Percentiles rank a stretch among this genome's conserved stretches.
Conservation (phyloP, 2,797 vertebrate species). For the Mus minutoides region DNA sequence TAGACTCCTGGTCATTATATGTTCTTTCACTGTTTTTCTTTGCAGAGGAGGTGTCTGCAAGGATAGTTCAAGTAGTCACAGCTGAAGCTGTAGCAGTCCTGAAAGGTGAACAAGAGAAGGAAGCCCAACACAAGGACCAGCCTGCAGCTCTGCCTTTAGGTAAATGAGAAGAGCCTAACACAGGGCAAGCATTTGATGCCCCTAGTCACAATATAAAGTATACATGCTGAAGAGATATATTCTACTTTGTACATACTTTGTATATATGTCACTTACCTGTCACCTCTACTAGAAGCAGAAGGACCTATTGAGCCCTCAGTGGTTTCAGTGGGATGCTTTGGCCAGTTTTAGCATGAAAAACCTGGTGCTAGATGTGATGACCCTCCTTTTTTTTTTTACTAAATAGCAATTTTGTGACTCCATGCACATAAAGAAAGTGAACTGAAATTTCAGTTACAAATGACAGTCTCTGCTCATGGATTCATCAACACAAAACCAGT, state of each 20-base stretch:
- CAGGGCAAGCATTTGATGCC: not conserved
- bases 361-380: conserved; percentile 10
- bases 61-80: conserved; percentile 99
- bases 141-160: conserved; percentile 89
- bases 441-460: not conserved
- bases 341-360: not conserved
- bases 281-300: not conserved
- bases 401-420: not conserved
- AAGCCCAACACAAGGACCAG: conserved; percentile 90
- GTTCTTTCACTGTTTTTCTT: conserved; percentile 81
- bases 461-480: not conserved
- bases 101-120: conserved; percentile 95
- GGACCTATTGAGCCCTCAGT: not conserved
- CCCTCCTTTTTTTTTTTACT: conserved; percentile 9
- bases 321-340: not conserved
- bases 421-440: not conserved
- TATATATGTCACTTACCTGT: not conserved
- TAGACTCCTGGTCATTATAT: conserved; percentile 65
- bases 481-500: not conserved
- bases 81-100: conserved; percentile 98
- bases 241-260: not conserved
- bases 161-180: conserved; percentile 80
- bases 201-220: not conserved
- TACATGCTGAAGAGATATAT: not conserved
- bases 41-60: conserved; percentile 97